A percentile compares a stretch with the other conserved stretches of the same genome.
These are phyloP conservation scores for Harmothoe impar DNA, from an alignment of 2,888 invertebrate genomes.

Conservation along the genomic window DNA sequence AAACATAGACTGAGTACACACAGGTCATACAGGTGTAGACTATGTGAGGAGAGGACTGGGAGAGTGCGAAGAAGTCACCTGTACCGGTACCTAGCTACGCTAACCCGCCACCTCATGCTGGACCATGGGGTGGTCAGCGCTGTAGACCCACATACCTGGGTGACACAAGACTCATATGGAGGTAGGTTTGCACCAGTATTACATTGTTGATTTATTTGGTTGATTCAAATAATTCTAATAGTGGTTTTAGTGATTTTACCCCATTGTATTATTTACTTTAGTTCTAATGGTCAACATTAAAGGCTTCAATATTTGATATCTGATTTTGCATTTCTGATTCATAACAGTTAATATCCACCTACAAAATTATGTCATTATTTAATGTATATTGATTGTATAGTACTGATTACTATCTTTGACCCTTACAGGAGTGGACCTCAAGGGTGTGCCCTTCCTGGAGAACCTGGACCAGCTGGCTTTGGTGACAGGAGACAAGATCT, in stretches of 20 bases:
- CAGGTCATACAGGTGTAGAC: not conserved
- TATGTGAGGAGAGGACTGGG: not conserved
- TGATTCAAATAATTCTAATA: no score
- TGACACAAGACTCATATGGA: not conserved
- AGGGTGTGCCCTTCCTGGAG: conserved; percentile 35
- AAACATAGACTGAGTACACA: not conserved
- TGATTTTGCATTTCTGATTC: no score
- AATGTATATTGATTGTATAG: no score
- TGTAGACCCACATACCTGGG: conserved; percentile 6
- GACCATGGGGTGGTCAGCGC: conserved; percentile 34
- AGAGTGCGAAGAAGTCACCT: not conserved
- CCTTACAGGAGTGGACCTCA: conserved; percentile 33
- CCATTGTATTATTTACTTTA: not conserved
- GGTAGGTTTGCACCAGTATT: not conserved
- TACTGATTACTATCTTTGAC: not conserved
- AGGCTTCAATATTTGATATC: no score
- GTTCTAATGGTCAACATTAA: no score
- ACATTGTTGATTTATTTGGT: not conserved
- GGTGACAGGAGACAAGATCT: conserved; percentile 44
- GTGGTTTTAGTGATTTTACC: no score
- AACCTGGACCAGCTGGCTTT: conserved; percentile 28
- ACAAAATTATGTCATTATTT: no score
- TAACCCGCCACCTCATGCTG: conserved; percentile 39
- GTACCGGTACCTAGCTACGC: conserved; percentile 35
- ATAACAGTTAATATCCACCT: no score